Percentiles rank a stretch among this genome's conserved stretches.
phyloP scores from a whole-genome alignment of 1,140 invertebrate species.

The Trichogramma pretiosum region DNA sequence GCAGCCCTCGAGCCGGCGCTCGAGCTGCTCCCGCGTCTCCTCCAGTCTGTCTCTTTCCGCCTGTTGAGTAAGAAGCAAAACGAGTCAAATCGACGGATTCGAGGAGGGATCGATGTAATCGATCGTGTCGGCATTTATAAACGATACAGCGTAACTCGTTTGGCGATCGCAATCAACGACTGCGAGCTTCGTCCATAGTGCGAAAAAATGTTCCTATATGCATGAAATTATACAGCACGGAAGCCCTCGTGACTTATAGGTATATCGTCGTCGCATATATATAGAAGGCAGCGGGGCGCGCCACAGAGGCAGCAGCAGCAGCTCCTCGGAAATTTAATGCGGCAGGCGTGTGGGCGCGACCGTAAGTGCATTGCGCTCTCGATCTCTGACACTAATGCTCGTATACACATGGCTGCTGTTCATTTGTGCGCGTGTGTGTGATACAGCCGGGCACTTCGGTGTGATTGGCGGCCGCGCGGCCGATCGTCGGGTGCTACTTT shows the following conservation, averaged over 20 bases:
- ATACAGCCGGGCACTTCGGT: slow-evolving; percentile 13
- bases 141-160: too few relatives aligned
- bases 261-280: neutral
- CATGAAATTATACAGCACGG: too few relatives aligned
- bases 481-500: slow-evolving; percentile 1
- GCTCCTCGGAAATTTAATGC: slow-evolving; percentile 22
- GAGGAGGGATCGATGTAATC: too few relatives aligned
- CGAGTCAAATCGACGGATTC: neutral
- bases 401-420: too few relatives aligned
- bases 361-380: neutral
- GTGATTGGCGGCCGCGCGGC: slow-evolving; percentile 9
- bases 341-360: neutral
- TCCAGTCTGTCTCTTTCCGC: slow-evolving; percentile 51
- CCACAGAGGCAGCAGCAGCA: neutral
- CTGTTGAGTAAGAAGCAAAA: slow-evolving; percentile 30
- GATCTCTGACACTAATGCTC: slow-evolving; percentile 1
- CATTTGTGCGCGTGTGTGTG: too few relatives aligned
- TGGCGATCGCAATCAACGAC: too few relatives aligned
- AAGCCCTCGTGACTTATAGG: neutral
- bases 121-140: too few relatives aligned
- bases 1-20: slow-evolving; percentile 46
- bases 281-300: neutral
- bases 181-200: too few relatives aligned
- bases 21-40: slow-evolving; percentile 42
- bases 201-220: too few relatives aligned